Conservation (phyloP, 1,140 invertebrate species). For the Pararge aegeria region DNA sequence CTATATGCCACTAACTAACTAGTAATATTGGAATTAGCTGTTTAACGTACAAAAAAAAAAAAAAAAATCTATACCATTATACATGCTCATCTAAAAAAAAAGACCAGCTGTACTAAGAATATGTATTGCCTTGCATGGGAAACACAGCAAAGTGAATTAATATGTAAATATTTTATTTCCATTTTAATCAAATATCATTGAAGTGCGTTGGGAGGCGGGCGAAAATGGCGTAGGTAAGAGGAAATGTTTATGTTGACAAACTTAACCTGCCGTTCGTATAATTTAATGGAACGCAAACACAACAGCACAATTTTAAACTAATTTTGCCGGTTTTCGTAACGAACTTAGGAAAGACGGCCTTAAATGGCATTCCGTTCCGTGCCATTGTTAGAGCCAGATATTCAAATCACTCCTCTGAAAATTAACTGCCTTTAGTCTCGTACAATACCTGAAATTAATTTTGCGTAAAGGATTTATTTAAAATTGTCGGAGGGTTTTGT, state of each 20-base stretch:
- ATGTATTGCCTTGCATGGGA: not conserved
- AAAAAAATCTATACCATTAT: too few relatives aligned
- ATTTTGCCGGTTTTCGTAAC: constrained; percentile 39
- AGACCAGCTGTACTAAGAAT: not conserved
- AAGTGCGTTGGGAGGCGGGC: not conserved
- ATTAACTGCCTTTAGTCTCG: constrained; percentile 6
- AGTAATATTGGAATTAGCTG: too few relatives aligned
- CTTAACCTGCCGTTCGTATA: constrained; percentile 51
- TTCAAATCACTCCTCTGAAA: constrained; percentile 7
- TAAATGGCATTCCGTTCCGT: constrained; percentile 6
- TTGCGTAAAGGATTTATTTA: constrained; percentile 5
- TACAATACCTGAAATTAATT: constrained; percentile 10
- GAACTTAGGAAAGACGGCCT: constrained; percentile 14
- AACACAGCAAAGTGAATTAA: not conserved
- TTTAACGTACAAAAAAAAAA: too few relatives aligned
- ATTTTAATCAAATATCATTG: constrained; percentile 39
- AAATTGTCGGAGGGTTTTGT: not conserved
- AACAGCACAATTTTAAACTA: constrained; percentile 55
- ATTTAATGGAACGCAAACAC: constrained; percentile 66
- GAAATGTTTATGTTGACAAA: constrained; percentile 57
- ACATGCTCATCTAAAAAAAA: too few relatives aligned
- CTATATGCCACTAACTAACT: too few relatives aligned
- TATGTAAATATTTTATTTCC: constrained; percentile 18
- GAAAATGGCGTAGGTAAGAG: constrained; percentile 49
- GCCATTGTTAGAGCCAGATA: constrained; percentile 7